phyloP scores from a whole-genome alignment of 2,113 vertebrate genomes.

The Cochlearius cochlearius region DNA sequence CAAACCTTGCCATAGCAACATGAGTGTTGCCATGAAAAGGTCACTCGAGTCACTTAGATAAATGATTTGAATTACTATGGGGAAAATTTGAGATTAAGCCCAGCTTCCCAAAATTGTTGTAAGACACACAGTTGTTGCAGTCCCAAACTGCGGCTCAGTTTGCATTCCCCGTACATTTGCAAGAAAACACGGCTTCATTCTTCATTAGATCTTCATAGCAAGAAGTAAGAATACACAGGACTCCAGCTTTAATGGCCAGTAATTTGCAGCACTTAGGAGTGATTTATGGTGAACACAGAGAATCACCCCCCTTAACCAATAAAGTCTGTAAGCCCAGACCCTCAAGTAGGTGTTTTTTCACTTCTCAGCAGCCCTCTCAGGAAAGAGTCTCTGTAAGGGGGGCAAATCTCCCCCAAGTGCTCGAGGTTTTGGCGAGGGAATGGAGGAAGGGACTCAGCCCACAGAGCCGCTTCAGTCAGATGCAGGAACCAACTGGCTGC shows the following conservation, averaged over 20 bases:
- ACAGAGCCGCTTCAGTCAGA: neutral
- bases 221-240: neutral
- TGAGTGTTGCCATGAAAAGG: conserved; percentile 10
- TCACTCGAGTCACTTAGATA: neutral
- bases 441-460: neutral
- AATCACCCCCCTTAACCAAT: neutral
- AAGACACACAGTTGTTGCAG: neutral
- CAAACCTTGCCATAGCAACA: conserved; percentile 25
- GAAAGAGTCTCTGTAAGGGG: neutral
- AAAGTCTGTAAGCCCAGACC: neutral
- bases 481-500: neutral
- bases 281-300: neutral
- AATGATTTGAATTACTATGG: neutral
- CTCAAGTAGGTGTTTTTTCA: neutral
- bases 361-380: neutral
- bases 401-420: neutral
- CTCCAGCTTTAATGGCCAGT: neutral
- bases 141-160: neutral
- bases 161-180: neutral
- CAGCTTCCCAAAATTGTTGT: neutral
- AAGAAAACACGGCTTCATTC: neutral
- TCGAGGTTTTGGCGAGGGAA: neutral
- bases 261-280: neutral
- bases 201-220: neutral
- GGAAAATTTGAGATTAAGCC: neutral